These are phyloP conservation scores for Alsophila aescularia DNA, from an alignment of 2,888 invertebrate genomes.

Conservation along the genomic window DNA sequence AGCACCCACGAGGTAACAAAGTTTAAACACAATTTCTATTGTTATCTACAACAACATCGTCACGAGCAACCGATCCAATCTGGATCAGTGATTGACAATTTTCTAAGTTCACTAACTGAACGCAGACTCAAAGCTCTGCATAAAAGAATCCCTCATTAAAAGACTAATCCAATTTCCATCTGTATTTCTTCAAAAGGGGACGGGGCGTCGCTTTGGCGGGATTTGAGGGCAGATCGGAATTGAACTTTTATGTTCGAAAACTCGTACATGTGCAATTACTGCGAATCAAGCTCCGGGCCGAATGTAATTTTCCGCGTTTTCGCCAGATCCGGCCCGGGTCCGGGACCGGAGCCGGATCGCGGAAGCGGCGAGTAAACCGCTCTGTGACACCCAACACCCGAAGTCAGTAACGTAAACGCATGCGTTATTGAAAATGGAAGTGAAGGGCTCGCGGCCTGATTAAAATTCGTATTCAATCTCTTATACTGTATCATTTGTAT, in stretches of 20 bases:
- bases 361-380: slow-evolving; percentile 37
- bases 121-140: slow-evolving; percentile 24
- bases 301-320: slow-evolving; percentile 53
- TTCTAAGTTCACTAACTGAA: slow-evolving; percentile 21
- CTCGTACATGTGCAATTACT: slow-evolving; percentile 53
- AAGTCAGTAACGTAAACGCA: slow-evolving; percentile 47
- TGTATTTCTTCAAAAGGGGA: slow-evolving; percentile 38
- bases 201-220: slow-evolving; percentile 16
- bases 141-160: slow-evolving; percentile 46
- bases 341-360: neutral
- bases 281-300: slow-evolving; percentile 52
- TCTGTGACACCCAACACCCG: slow-evolving; percentile 39
- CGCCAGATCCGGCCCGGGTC: slow-evolving; percentile 24
- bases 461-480: slow-evolving; percentile 65
- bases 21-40: slow-evolving; percentile 8
- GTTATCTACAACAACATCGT: slow-evolving; percentile 4
- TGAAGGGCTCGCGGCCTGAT: slow-evolving; percentile 59
- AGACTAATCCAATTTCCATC: slow-evolving; percentile 42
- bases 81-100: slow-evolving; percentile 23
- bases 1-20: slow-evolving; percentile 21
- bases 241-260: slow-evolving; percentile 42
- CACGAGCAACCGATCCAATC: slow-evolving; percentile 14
- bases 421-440: slow-evolving; percentile 48
- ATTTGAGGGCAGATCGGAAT: slow-evolving; percentile 31
- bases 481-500: slow-evolving; percentile 40